Conservation (phyloP, 2,888 invertebrate species). For the Synanthedon formicaeformis region DNA sequence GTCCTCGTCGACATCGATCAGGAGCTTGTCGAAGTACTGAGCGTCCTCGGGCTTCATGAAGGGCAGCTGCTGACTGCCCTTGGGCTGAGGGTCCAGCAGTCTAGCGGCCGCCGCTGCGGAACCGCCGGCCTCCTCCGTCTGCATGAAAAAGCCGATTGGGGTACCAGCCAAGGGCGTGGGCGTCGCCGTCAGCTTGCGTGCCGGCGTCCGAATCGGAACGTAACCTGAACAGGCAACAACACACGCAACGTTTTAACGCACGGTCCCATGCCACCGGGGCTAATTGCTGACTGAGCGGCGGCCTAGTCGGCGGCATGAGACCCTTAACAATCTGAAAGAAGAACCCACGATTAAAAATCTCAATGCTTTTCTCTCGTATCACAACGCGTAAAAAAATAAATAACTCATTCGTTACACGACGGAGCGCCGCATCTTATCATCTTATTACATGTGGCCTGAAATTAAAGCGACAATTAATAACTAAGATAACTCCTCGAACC, state of each 20-base stretch:
- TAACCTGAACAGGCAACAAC: conserved; percentile 75
- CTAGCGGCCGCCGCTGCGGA: conserved; percentile 85
- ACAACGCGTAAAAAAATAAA: no score
- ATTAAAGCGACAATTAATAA: conserved; percentile 59
- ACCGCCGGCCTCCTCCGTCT: conserved; percentile 86
- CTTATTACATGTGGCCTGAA: conserved; percentile 65
- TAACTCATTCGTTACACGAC: conserved; percentile 16
- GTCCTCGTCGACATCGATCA: conserved; percentile 98
- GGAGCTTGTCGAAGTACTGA: conserved; percentile 98
- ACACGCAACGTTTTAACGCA: conserved; percentile 3
- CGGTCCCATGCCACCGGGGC: conserved; percentile 16
- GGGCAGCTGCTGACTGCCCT: conserved; percentile 89
- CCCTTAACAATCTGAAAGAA: conserved; percentile 65
- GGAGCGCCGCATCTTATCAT: conserved; percentile 31
- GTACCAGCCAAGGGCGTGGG: conserved; percentile 96
- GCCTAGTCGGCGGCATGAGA: conserved; percentile 55
- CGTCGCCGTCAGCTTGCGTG: conserved; percentile 96
- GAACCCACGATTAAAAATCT: conserved; percentile 52
- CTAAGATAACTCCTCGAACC: conserved; percentile 32
- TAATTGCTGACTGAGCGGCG: conserved; percentile 18
- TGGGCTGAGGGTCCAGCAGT: conserved; percentile 95
- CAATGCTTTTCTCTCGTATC: no score
- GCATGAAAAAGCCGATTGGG: conserved; percentile 95
- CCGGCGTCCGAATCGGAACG: conserved; percentile 96
- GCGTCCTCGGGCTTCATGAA: conserved; percentile 99